Base-by-base conservation (phyloP, 1,140 invertebrate species). In the Meteorus sp. region DNA sequence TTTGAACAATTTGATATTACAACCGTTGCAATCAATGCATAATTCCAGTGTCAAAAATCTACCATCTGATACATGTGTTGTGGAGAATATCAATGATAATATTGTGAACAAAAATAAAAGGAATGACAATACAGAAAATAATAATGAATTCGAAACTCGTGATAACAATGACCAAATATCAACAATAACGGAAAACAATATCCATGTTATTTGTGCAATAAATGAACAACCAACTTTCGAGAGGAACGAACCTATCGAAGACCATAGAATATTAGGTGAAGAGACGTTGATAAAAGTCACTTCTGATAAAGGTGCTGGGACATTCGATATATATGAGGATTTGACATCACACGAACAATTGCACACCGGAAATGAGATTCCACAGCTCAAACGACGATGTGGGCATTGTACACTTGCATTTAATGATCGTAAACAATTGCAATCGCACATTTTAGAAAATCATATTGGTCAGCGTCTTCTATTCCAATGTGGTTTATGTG, bases 401-500 rank as follows among this genome's bases (percentile, higher is more conserved):
- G 75, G 74, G 2, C 63, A 76, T 33, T 78, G 76, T 53, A 47
- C 63, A 13, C 41, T 41, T n/a, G 20, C 56, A 19, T 78, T 65
- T 61, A 31, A 13, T 17, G 65, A 54, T 5, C 68, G 65, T 23
- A 74, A 73, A 54, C 62, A 68, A 9, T 61, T 78, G 23, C 66
- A 72, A 47, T 64, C 31, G 59, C 76, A 78, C 52, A 68, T 75
- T 8, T 64, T 62, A 25, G 63, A 72, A 23, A 56, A 19, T 35
- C 75, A 78, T 27, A 52, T 50, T 8, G 64, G 66, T 25, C 56
- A 59, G 48, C 57, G 60, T 20, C 8, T 50, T 22, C 53, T 71
- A 23, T 76, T 69, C 37, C 70, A 67, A 54, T 78, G 76, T 45
- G 63, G 54, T 37, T 53, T 55, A 2, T 78, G 76, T 39, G 66